Base-by-base conservation (phyloP, 2,888 invertebrate genomes). In the Apodemia hepburni region DNA sequence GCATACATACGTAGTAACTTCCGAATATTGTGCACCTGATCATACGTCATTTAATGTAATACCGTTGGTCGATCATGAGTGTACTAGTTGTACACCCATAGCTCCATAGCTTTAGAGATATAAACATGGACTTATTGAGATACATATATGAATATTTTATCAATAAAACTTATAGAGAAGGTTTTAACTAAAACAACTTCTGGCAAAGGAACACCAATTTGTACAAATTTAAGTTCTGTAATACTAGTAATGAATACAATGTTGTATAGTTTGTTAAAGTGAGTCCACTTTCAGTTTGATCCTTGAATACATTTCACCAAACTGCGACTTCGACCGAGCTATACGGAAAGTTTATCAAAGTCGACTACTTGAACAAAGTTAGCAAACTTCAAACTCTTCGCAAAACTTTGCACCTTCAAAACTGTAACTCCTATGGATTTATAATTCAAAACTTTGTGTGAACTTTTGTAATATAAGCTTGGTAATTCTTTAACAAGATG, bases 361-460 rank as follows among this genome's bases (percentile, higher is more conserved):
- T 81, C 75, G 70, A 71, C 73, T 72, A 76, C 73, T 78, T 73
- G 65, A 72, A 73, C 74, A 70, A 81, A 86, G 81, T 84, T 83
- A 57, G 66, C 70, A 67, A 77, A 82, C 72, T 74, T 68, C 65
- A 65, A 81, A 83, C 79, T 84, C 79, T 72, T 68, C 75, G 70
- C 73, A 71, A 68, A 83, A 81, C 78, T 82, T 75, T 70, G 75
- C 76, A 80, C 73, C 80, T 81, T 80, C 78, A 73, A 77, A 83
- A 82, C 79, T 82, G 79, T 83, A 84, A 85, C 84, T 77, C 79
- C 74, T 81, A 73, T 73, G 77, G 82, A 80, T 73, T 82, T 82
- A 84, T 84, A 59, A 42, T 58, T 57, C 38, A 35, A 38, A 58
- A 22, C 35, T 60, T 57, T 57, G 33, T 22, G 8, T 33, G 22